Conservation (phyloP, 2,113 vertebrate species). For the Rana temporaria region DNA sequence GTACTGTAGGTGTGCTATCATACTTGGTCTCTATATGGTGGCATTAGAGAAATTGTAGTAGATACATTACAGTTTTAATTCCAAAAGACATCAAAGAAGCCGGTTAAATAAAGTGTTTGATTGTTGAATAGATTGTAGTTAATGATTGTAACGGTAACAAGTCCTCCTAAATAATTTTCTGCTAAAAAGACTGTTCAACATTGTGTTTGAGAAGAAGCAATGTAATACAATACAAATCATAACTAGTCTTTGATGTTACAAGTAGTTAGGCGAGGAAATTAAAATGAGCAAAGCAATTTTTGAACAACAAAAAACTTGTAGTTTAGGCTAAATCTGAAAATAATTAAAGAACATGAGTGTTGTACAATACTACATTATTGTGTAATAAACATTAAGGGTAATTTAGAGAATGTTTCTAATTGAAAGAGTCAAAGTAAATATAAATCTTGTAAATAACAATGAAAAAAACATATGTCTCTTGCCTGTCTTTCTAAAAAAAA, state of each 20-base stretch:
- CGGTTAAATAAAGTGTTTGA: too few species aligned
- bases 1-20: too few species aligned
- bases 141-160: too few species aligned
- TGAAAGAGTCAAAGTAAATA: slow-evolving; percentile 13
- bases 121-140: too few species aligned
- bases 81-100: too few species aligned
- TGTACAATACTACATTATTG: slow-evolving; percentile 4
- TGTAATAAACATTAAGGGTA: slow-evolving; percentile 32
- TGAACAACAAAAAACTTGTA: slow-evolving; percentile 12
- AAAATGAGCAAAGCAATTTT: slow-evolving; percentile 32
- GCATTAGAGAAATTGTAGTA: too few species aligned
- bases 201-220: neutral
- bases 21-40: too few species aligned
- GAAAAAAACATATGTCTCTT: neutral
- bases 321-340: slow-evolving; percentile 38
- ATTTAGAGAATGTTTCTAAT: slow-evolving; percentile 34
- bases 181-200: too few species aligned
- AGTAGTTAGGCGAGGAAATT: slow-evolving; percentile 21
- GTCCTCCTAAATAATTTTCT: too few species aligned
- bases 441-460: slow-evolving; percentile 15
- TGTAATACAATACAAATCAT: neutral
- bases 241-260: slow-evolving; percentile 23
- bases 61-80: too few species aligned
- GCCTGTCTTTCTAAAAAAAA: too few species aligned
- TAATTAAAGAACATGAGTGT: slow-evolving; percentile 28